Evolutionary conservation across 2,113 vertebrate species (phyloP).

Genomic region (Vidua macroura): DNA sequence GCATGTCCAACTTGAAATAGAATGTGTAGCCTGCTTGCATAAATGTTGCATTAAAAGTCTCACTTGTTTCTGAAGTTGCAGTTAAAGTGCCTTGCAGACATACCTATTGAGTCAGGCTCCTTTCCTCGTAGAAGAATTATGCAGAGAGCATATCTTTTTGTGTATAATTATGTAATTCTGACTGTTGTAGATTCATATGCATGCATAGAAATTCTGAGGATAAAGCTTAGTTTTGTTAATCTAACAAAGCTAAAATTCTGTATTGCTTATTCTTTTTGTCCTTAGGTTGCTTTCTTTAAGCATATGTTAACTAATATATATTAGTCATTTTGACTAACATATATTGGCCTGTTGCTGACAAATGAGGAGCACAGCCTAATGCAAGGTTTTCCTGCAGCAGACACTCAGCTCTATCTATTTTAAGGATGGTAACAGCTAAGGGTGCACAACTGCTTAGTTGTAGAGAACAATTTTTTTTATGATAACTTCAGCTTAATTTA

Average conservation of each 20-base stretch:
- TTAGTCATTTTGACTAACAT: conserved; percentile 12
- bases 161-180: background rate
- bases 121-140: background rate
- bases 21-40: conserved; percentile 60
- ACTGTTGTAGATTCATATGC: background rate
- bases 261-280: background rate
- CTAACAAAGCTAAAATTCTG: background rate
- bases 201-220: background rate
- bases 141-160: background rate
- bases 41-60: conserved; percentile 47
- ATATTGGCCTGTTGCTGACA: background rate
- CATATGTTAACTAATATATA: background rate
- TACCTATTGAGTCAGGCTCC: background rate
- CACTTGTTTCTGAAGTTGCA: conserved; percentile 23
- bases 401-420: background rate
- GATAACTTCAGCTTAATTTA: background rate
- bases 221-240: background rate
- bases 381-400: background rate
- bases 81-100: background rate
- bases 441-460: background rate
- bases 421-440: background rate
- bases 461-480: background rate
- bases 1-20: conserved; percentile 20
- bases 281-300: conserved; percentile 15
- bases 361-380: background rate